Base-by-base conservation (phyloP, 2,888 invertebrate genomes). In the Thymelicus acteon region DNA sequence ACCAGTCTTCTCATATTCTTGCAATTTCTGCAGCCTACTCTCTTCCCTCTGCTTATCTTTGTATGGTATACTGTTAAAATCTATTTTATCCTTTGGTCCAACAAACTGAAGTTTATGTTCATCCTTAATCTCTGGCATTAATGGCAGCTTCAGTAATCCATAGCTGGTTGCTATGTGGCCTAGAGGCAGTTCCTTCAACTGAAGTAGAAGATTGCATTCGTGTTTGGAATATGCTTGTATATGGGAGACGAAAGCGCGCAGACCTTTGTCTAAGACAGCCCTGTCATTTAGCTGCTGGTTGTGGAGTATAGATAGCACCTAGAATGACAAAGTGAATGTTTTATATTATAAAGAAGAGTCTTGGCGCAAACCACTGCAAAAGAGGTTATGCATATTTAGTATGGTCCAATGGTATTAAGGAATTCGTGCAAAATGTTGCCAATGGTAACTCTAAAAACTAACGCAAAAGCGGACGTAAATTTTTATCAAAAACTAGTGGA, bases 191-290 rank as follows among this genome's bases (percentile, higher is more conserved):
- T 99, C 98, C 89, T 98, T 98, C 15, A 98, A 90, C 78, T 97
- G 95, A 74, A 99, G 95, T 64, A 99, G 95, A 54, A 99, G 95
- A 80, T 96, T 97, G 83, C 99, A 99, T 85, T 99, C 99, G 88
- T 99, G 99, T 87, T 99, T 99, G 12, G 96, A 96, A 88, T 99
- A 99, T 0, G 98, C 97, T 77, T 97, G 96, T 73, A 99, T 95
- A 85, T 98, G 99, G 0, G 99, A 99, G 0, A 99, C 99, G 89
- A 98, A 99, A 0, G 99, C 99, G 67, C 96, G 94, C 76, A 97
- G 97, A 0, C 97, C 98, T 84, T 97, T 97, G 84, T 99, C 99
- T 82, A 97, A 96, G 8, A 97, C 84, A 0, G 95, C 95, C 76
- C 98, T 95, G 86, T 98, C 98, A 54, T 94, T 91, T 60, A 93